Percentiles rank a stretch among this genome's conserved stretches.
phyloP scores from a whole-genome alignment of 2,888 invertebrate genomes.

The Drosophila algonquin region DNA sequence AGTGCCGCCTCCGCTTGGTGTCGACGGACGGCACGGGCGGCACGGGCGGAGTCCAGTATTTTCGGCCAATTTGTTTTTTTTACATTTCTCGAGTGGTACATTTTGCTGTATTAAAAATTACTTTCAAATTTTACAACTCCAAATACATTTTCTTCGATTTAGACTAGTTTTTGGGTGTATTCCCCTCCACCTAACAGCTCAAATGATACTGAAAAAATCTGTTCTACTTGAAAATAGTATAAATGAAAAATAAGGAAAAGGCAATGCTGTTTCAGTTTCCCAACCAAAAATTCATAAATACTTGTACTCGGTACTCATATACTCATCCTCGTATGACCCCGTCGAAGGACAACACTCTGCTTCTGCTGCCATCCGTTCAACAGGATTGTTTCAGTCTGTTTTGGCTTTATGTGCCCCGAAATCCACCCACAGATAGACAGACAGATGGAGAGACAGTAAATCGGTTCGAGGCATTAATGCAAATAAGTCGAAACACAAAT shows the following conservation, averaged over 20 bases:
- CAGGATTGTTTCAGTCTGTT: slow-evolving; percentile 5
- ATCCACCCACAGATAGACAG: slow-evolving; percentile 9
- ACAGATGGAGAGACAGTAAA: slow-evolving; percentile 39
- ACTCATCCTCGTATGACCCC: no score
- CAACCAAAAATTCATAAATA: no score
- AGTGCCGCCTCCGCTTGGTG: no score
- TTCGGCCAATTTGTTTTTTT: slow-evolving; percentile 12
- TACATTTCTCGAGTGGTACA: background rate
- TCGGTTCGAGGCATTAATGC: slow-evolving; percentile 72
- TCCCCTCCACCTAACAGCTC: no score
- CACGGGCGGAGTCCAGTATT: slow-evolving; percentile 14
- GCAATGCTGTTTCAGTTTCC: no score
- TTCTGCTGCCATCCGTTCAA: no score
- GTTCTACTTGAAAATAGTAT: no score
- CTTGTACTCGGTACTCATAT: no score
- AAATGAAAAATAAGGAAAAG: no score
- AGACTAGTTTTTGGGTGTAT: no score
- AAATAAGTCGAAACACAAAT: slow-evolving; percentile 77
- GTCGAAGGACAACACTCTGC: no score
- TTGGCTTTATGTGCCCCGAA: slow-evolving; percentile 32
- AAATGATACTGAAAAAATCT: no score
- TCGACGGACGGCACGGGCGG: background rate
- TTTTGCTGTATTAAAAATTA: slow-evolving; percentile 2
- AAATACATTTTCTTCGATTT: background rate
- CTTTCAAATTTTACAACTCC: background rate